Evolutionary conservation across 2,888 invertebrate genomes (phyloP), one percentile per base, ranked within the genome.

Genomic region (Cantharis rustica): DNA sequence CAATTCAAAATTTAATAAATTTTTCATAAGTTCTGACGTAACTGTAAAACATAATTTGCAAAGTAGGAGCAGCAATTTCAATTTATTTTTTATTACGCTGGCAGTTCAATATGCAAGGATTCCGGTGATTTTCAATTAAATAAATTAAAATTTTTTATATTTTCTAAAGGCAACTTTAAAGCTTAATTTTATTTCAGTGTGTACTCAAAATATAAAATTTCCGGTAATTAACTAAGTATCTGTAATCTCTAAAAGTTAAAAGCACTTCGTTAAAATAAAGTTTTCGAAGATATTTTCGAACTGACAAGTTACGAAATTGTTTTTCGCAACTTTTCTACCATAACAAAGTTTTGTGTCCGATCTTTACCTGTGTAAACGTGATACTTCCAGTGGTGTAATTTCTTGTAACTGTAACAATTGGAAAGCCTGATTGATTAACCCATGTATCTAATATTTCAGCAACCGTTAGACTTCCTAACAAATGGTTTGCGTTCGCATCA

Each of bases 351-450:
- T 47, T 47, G 47, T 63, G 15, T 63, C 16, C 16, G 17, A 20
- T 23, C 61, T 26, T 27, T 16, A 73, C 73, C 62, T 73, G 73
- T n/a, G 69, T 16, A 73, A 73, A 73, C 5, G 62, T 26, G 9
- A 73, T 23, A 17, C 26, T 73, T 62, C 73, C 73, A 26, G 20
- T 69, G 3, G 61, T 61, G 31, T 75, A 64, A 62, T 62, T 69
- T 61, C 71, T 47, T 16, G 27, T 31, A 17, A 80, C 80, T 3
- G 27, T 80, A 1, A 80, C 68, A 15, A 80, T 64, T 10, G 80
- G 80, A 75, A 71, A 77, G 5, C 80, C 78, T 16, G 73, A 5
- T n/a, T 61, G 64, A 27, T 64, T 68, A 64, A 68, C 31, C 79
- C 79, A 80, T n/a, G 61, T 71, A 11, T 61, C 27, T n/a, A 72